Evolutionary conservation across 2,113 vertebrate genomes (phyloP).

Genomic region (Lasiurus borealis): DNA sequence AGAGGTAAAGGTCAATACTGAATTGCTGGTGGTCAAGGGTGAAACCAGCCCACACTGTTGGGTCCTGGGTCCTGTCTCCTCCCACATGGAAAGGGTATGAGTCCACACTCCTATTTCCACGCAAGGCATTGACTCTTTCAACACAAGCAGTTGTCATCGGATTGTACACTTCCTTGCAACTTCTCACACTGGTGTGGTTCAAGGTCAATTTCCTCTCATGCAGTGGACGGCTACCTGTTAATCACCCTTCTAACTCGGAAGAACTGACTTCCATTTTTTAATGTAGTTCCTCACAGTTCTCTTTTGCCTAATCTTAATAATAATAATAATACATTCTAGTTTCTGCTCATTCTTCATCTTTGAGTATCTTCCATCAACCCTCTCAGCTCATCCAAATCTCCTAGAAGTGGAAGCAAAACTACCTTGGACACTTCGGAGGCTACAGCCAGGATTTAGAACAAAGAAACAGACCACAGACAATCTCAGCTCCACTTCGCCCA

Average conservation of each 20-base stretch:
- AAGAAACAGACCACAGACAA: neutral
- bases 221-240: neutral
- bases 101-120: neutral
- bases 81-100: fast-evolving
- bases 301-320: neutral
- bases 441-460: neutral
- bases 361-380: neutral
- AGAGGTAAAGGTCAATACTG: neutral
- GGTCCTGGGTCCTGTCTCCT: neutral
- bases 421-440: neutral
- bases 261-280: neutral
- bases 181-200: neutral
- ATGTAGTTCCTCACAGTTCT: neutral
- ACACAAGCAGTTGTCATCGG: neutral
- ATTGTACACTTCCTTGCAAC: neutral
- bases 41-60: fast-evolving
- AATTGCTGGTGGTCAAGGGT: neutral
- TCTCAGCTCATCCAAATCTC: neutral
- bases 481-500: neutral
- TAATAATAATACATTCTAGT: neutral
- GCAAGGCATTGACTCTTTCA: neutral
- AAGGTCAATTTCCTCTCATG: neutral
- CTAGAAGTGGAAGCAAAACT: neutral
- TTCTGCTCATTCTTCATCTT: neutral
- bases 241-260: neutral